Evolutionary conservation across 1,140 invertebrate species (phyloP).

Genomic region (Parapsyche elsis): DNA sequence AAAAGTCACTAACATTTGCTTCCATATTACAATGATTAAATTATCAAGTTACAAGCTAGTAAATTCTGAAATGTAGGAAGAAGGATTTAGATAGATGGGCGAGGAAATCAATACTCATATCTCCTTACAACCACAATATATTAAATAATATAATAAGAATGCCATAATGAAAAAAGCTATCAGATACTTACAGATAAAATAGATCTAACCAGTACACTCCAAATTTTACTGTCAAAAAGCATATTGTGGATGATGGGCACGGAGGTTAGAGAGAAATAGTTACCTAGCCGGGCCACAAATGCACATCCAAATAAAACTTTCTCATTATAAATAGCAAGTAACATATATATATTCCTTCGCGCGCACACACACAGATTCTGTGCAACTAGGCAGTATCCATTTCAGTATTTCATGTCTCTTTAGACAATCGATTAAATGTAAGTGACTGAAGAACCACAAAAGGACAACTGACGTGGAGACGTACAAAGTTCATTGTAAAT

Average conservation of each 20-base stretch:
- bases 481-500: slow-evolving; percentile 30
- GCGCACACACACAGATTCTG: slow-evolving; percentile 39
- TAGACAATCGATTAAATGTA: slow-evolving; percentile 14
- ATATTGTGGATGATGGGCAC: slow-evolving; percentile 68
- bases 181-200: slow-evolving; percentile 59
- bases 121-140: slow-evolving; percentile 71
- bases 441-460: slow-evolving; percentile 25
- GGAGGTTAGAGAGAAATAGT: slow-evolving; percentile 22
- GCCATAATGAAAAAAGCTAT: slow-evolving; percentile 69
- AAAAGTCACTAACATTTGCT: slow-evolving; percentile 7
- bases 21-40: slow-evolving; percentile 29
- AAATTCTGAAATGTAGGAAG: slow-evolving; percentile 24
- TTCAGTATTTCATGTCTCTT: slow-evolving; percentile 27
- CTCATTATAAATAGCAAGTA: slow-evolving; percentile 50
- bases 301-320: slow-evolving; percentile 41
- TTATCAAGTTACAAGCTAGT: slow-evolving; percentile 34
- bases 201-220: slow-evolving; percentile 50
- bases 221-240: slow-evolving; percentile 63
- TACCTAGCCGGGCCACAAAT: slow-evolving; percentile 29
- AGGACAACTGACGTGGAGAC: slow-evolving; percentile 18
- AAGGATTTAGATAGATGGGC: slow-evolving; percentile 24
- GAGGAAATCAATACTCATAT: slow-evolving; percentile 68
- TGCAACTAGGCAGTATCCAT: slow-evolving; percentile 39
- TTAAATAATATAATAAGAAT: slow-evolving; percentile 70
- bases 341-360: slow-evolving; percentile 37